These are phyloP conservation scores for Thysanoteuthis rhombus DNA, from an alignment of 2,888 invertebrate genomes.

Conservation along the genomic window DNA sequence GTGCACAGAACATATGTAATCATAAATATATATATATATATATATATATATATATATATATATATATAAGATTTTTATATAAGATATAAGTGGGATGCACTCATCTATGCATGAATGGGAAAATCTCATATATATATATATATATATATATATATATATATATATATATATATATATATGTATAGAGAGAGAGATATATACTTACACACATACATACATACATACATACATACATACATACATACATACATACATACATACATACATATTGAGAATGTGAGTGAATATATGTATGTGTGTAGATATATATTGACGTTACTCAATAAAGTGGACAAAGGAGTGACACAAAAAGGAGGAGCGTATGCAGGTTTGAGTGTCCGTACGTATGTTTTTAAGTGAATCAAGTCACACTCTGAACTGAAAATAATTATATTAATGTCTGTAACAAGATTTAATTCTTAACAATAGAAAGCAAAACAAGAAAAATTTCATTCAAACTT, in stretches of 20 bases:
- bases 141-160: not conserved
- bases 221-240: not conserved
- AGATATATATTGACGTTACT: too few relatives aligned
- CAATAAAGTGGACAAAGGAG: too few relatives aligned
- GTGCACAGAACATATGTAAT: not conserved
- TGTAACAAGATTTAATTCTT: too few relatives aligned
- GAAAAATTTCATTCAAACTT: not conserved
- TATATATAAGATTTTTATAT: too few relatives aligned
- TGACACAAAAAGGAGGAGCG: too few relatives aligned
- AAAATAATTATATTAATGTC: too few relatives aligned
- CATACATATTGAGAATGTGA: not conserved
- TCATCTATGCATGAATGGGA: not conserved
- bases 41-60: not conserved
- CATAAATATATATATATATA: not conserved
- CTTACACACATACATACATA: not conserved
- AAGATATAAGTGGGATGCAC: too few relatives aligned
- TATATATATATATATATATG: not conserved
- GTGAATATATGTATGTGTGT: too few relatives aligned
- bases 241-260: not conserved
- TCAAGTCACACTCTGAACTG: too few relatives aligned
- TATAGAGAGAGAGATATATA: too few relatives aligned
- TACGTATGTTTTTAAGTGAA: too few relatives aligned
- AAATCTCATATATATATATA: not conserved
- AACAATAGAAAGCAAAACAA: not conserved
- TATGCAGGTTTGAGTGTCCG: too few relatives aligned